Base-by-base conservation (phyloP, 2,797 vertebrate genomes). In the Alectoris magna region DNA sequence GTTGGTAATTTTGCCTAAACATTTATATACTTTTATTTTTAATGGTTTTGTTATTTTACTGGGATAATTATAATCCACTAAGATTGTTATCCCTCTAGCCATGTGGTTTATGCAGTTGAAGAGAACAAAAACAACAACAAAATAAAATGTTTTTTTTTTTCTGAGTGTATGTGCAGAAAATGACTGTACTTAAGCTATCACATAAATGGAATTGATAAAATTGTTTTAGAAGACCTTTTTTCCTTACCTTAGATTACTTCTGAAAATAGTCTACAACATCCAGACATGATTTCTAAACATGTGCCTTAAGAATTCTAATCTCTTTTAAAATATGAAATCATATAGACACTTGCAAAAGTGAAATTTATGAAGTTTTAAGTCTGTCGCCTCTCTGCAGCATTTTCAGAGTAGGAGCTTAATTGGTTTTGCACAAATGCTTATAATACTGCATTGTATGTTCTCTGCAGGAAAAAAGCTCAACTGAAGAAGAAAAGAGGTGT, bases 401-500 rank as follows among this genome's bases (percentile, higher is more conserved):
- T 80, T 90, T 76, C 53, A 44, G 21, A 39, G 27, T 59, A 79
- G 43, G 62, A 70, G 76, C 31, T 84, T 46, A 36, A 51, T 64
- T 53, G 49, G 38, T 46, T 85, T 53, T 12, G 11, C 68, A 41
- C 24, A 46, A 72, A 48, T 88, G 23, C 81, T 36, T 90, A 29
- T 93, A 73, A 89, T 93, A 63, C 34, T 96, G 12, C 95, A 7
- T 92, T 82, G 55, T 79, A 31, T 95, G 56, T 88, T 96, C 85
- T 97, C 68, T 87, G 79, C 96, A 99, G 99, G 98, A 99, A 99
- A 91, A 99, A 99, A 97, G 98, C 98, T 86, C 99, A 99, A 49
- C 96, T 99, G 63, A 98, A 98, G 94, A 99, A 99, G 96, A 98
- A 99, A 70, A 99, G 99, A 95, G 98, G 98, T 39, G 97, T 98